Conservation (phyloP, 2,888 invertebrate genomes). For the Leptopilina drosophilae region DNA sequence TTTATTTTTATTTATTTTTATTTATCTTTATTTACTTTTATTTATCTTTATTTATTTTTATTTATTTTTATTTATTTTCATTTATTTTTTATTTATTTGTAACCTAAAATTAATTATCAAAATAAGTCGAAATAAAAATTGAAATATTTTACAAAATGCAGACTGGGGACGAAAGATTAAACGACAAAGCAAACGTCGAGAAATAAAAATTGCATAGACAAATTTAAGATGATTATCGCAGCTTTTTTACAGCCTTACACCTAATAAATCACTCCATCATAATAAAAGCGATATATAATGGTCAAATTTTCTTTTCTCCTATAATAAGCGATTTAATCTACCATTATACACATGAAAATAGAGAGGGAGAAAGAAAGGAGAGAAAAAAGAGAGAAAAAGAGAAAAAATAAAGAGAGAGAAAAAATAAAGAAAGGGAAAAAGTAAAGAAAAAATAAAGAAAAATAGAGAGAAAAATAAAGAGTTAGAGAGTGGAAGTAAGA, state of each 20-base stretch:
- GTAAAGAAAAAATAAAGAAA: not conserved
- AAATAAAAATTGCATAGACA: not conserved
- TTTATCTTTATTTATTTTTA: too few species aligned
- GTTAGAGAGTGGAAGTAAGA: not conserved
- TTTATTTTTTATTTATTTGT: too few species aligned
- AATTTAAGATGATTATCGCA: not conserved
- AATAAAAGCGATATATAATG: constrained; percentile 27
- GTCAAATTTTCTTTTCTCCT: constrained; percentile 5
- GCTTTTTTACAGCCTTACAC: not conserved
- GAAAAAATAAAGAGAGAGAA: too few species aligned
- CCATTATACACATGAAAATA: not conserved
- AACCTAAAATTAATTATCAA: too few species aligned
- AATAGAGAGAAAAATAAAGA: not conserved
- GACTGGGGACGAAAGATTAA: too few species aligned
- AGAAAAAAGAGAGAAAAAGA: not conserved
- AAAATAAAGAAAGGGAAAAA: not conserved
- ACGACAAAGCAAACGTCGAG: not conserved
- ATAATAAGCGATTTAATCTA: constrained; percentile 9
- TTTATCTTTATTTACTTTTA: too few species aligned
- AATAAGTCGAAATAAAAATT: too few species aligned
- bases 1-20: too few species aligned
- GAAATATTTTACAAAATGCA: too few species aligned
- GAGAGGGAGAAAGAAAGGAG: constrained; percentile 10
- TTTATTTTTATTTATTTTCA: too few species aligned
- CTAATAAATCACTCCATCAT: constrained; percentile 35